Percentiles rank a stretch among this genome's conserved stretches.
phyloP scores from a whole-genome alignment of 2,113 vertebrate genomes.

The Manacus vitellinus region DNA sequence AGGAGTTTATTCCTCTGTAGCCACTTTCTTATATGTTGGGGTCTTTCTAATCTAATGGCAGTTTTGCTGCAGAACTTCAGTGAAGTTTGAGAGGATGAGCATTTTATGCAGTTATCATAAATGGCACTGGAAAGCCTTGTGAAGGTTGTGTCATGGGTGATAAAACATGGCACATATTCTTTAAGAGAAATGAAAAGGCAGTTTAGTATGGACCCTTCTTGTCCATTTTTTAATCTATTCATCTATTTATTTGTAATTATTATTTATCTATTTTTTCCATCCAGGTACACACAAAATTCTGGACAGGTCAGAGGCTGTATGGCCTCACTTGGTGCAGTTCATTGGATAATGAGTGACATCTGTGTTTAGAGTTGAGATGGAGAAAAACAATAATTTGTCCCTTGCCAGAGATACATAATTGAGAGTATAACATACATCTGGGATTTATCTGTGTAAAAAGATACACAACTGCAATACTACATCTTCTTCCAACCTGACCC shows the following conservation, averaged over 20 bases:
- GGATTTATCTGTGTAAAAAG: background rate
- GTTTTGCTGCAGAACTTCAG: background rate
- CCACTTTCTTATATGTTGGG: background rate
- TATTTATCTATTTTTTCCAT: background rate
- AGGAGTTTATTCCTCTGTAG: slow-evolving; percentile 14
- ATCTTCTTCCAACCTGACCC: background rate
- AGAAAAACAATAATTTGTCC: background rate
- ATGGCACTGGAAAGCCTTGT: background rate
- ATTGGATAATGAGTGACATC: background rate
- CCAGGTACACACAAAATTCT: background rate
- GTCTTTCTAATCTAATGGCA: background rate
- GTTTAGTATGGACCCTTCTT: background rate
- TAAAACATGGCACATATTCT: background rate
- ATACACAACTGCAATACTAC: background rate
- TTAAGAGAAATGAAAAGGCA: background rate
- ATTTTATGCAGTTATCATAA: background rate
- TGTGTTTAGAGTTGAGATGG: background rate
- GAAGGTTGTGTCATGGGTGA: accelerated
- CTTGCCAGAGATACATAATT: background rate
- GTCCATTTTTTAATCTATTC: background rate
- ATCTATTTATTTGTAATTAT: background rate
- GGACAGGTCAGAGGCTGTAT: background rate
- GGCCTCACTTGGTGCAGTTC: background rate
- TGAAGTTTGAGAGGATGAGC: background rate
- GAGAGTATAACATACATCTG: background rate